These are phyloP conservation scores for Limnephilus lunatus DNA, from an alignment of 2,888 invertebrate genomes.

Conservation along the genomic window DNA sequence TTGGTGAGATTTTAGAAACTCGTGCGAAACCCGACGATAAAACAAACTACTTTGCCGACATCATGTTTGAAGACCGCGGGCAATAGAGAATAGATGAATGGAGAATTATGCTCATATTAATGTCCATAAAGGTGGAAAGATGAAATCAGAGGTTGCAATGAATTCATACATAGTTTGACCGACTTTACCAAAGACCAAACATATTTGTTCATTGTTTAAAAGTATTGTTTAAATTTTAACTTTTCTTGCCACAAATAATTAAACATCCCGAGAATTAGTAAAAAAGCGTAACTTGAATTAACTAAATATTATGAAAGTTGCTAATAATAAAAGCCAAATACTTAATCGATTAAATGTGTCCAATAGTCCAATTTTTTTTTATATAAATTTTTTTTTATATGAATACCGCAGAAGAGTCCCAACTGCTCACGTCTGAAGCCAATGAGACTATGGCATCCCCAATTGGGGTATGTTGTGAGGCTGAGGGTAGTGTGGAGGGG, in stretches of 20 bases:
- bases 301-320: background rate
- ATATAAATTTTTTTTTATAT: too few relatives aligned
- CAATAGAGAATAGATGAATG: background rate
- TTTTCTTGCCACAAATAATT: background rate
- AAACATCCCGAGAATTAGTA: background rate
- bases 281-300: background rate
- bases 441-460: too few relatives aligned
- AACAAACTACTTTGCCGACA: background rate
- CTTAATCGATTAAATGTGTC: too few relatives aligned
- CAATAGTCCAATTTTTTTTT: too few relatives aligned
- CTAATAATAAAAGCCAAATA: too few relatives aligned
- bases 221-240: background rate
- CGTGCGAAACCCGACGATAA: background rate
- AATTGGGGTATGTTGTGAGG: too few relatives aligned
- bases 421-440: too few relatives aligned
- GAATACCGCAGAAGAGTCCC: too few relatives aligned
- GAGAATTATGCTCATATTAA: constrained; percentile 2
- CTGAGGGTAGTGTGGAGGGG: too few relatives aligned
- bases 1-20: background rate
- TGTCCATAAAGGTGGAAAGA: background rate
- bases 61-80: background rate
- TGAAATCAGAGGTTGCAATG: background rate
- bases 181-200: background rate
- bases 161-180: background rate
- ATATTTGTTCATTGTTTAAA: background rate